Evolutionary conservation across 2,113 vertebrate species (phyloP).

Genomic region (Sorex fumeus): DNA sequence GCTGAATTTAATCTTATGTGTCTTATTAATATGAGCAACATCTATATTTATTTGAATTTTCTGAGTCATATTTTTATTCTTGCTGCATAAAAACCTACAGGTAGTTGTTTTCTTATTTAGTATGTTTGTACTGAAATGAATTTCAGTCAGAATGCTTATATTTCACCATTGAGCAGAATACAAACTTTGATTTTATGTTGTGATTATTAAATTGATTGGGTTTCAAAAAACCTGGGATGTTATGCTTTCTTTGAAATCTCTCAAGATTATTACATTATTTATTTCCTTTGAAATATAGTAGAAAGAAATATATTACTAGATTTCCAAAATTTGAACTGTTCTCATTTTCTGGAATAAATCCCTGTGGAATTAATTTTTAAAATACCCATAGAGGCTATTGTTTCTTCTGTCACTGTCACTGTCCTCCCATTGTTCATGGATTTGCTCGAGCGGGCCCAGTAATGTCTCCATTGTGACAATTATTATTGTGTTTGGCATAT

Average conservation of each 20-base stretch:
- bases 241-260: slow-evolving; percentile 36
- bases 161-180: neutral
- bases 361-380: slow-evolving; percentile 24
- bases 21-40: neutral
- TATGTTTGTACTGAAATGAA: neutral
- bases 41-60: neutral
- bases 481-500: too few species aligned
- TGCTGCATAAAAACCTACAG: neutral
- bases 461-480: too few species aligned
- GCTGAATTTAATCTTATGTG: neutral
- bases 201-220: neutral
- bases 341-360: slow-evolving; percentile 6
- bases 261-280: neutral
- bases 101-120: neutral
- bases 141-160: neutral
- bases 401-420: too few species aligned
- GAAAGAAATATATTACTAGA: neutral
- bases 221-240: neutral
- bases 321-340: slow-evolving; percentile 32
- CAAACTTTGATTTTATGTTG: neutral
- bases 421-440: too few species aligned
- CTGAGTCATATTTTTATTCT: neutral
- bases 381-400: neutral
- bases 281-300: neutral
- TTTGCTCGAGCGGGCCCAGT: too few species aligned